These are phyloP conservation scores for Sarotherodon lohbergeri DNA, from an alignment of 2,113 vertebrate genomes.

Conservation along the genomic window DNA sequence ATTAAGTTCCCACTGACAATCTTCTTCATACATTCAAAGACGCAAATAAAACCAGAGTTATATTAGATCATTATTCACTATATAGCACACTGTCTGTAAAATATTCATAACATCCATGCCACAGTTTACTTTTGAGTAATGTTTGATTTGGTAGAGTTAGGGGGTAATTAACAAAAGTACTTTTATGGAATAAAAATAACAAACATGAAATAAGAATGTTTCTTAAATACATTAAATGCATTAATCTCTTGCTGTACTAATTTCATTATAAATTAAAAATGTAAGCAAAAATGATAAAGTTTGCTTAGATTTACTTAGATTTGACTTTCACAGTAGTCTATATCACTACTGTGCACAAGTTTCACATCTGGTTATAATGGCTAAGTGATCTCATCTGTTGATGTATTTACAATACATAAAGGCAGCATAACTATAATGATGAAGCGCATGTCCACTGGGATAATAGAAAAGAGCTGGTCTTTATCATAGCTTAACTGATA, in stretches of 20 bases:
- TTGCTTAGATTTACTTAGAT: not conserved
- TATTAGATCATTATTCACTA: not conserved
- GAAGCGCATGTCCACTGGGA: not conserved
- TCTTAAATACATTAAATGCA: not conserved
- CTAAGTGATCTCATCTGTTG: not conserved
- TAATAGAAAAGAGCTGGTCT: not conserved
- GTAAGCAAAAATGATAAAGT: not conserved
- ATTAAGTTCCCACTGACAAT: not conserved
- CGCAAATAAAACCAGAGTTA: not conserved
- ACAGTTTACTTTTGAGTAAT: not conserved
- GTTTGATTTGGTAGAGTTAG: not conserved
- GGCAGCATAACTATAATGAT: not conserved
- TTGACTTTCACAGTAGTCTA: not conserved
- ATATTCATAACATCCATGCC: not conserved
- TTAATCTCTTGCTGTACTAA: not conserved
- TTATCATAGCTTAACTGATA: not conserved
- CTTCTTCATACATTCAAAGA: not conserved
- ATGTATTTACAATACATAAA: not conserved
- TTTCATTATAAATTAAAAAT: not conserved
- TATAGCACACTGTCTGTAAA: not conserved
- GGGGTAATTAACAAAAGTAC: not conserved
- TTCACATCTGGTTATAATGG: not conserved
- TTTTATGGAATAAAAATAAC: not conserved
- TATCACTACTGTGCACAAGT: not conserved
- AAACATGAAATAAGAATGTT: not conserved